Evolutionary conservation across 2,888 invertebrate species (phyloP).

Genomic region (Pseudococcus jackbeardsleyi): DNA sequence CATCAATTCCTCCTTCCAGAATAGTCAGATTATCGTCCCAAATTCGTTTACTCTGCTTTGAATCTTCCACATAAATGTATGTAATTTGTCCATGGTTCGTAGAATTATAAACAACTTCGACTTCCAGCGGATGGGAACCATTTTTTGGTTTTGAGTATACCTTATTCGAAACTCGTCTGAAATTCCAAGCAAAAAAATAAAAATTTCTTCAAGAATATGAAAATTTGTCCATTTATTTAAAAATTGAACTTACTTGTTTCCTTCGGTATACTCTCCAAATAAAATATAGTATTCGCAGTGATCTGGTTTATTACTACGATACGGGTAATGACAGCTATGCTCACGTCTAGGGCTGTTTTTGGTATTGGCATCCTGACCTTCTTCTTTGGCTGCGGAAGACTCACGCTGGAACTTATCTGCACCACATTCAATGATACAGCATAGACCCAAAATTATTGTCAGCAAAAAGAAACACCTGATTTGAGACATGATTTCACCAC

Average conservation of each 20-base stretch:
- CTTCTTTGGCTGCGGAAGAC: too few relatives aligned
- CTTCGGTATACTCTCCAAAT: neutral
- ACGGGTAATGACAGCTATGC: neutral
- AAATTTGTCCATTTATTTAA: neutral
- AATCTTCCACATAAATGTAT: neutral
- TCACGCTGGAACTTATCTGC: too few relatives aligned
- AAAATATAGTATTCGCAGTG: neutral
- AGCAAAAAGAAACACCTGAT: too few relatives aligned
- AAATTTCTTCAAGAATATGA: neutral
- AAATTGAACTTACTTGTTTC: neutral
- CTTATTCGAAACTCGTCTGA: neutral
- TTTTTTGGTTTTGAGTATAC: neutral
- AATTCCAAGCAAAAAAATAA: neutral
- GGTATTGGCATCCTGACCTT: too few relatives aligned
- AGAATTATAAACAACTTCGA: neutral
- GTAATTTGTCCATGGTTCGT: neutral
- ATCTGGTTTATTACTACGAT: neutral
- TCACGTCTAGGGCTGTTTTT: neutral
- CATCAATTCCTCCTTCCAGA: too few relatives aligned
- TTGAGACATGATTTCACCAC: too few relatives aligned
- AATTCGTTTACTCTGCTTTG: too few relatives aligned
- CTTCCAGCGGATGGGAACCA: neutral
- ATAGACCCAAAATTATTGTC: too few relatives aligned
- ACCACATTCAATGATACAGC: too few relatives aligned
- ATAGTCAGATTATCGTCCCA: too few relatives aligned